phyloP scores from a whole-genome alignment of 2,888 invertebrate species.

The Papilio elwesi region DNA sequence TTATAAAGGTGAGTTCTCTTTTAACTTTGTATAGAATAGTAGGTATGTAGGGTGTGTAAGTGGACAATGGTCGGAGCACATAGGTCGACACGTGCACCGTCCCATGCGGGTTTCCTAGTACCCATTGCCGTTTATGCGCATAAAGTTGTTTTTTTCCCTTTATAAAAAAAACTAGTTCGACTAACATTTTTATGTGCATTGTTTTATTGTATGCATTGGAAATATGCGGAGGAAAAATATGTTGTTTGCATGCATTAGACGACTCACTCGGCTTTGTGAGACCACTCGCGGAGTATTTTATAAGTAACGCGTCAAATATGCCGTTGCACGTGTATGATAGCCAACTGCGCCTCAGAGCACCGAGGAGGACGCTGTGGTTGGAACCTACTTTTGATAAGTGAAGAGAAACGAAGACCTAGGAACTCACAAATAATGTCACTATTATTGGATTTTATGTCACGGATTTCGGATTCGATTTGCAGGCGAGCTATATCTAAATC shows the following conservation, averaged over 20 bases:
- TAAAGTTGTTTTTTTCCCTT: conserved; percentile 34
- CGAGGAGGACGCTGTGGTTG: not conserved
- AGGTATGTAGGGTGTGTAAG: conserved; percentile 44
- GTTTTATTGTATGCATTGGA: conserved; percentile 38
- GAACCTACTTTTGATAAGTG: too few species aligned
- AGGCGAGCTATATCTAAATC: too few species aligned
- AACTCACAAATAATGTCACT: too few species aligned
- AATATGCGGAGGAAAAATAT: conserved; percentile 40
- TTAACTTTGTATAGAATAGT: conserved; percentile 32
- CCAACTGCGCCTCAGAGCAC: not conserved
- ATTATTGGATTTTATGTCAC: too few species aligned
- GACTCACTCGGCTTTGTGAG: conserved; percentile 33
- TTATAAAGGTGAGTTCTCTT: too few species aligned
- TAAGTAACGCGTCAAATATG: conserved; percentile 20
- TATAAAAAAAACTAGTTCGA: conserved; percentile 38
- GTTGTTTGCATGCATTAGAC: conserved; percentile 41
- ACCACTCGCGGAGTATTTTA: conserved; percentile 20
- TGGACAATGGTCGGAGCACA: conserved; percentile 43
- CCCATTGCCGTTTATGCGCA: conserved; percentile 46
- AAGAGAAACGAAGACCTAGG: too few species aligned
- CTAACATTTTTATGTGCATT: conserved; percentile 40
- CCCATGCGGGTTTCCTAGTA: conserved; percentile 62
- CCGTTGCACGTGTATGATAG: conserved; percentile 5
- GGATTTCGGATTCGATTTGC: too few species aligned
- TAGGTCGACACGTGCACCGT: conserved; percentile 52